Base-by-base conservation (phyloP, 2,797 vertebrate genomes). In the Semaprochilodus insignis region DNA sequence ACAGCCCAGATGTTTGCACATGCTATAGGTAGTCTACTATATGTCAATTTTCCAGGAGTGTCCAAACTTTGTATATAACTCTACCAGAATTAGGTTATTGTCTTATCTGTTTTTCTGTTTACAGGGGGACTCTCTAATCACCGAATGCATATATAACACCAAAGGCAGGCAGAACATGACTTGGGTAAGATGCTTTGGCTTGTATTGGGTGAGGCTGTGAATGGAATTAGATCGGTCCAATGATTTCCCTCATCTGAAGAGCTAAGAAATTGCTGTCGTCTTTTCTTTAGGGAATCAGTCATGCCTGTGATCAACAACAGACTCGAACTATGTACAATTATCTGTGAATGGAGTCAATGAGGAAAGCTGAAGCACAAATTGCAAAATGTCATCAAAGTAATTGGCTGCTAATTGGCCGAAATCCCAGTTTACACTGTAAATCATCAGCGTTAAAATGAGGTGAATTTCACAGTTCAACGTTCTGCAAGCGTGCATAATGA, bases 71-170 rank as follows among this genome's bases (percentile, higher is more conserved):
- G 10, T 10, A 13, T 13, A 48, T 13, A 48, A 2, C 44, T 48
- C 8, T 48, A 48, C 0, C 8, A 13, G 40, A 48, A 40, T 36
- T 62, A 6, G 31, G 2, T 21, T 6, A 67, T 11, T 66, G 14
- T 2, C 11, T 31, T 66, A 17, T 69, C 1, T 23, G 21, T n/a
- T 13, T 71, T 60, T 62, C 80, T 91, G 13, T 93, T 93, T 89
- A 31, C 88, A 97, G 96, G 96, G 95, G 52, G 96, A 97, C 89
- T 95, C 94, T 85, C 90, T 97, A 86, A 93, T 97, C 83, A 97
- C 96, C 6, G 96, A 97, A 89, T 97, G 96, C 85, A 94, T 92
- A 77, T 97, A 97, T 86, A 97, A 91, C 84, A 97, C 96, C 21
- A 92, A 93, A 87, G 92, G 92, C 79, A 92, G 96, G 89, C 86